Base-by-base conservation (phyloP, 2,113 vertebrate genomes). In the Hydrochoerus hydrochaeris region DNA sequence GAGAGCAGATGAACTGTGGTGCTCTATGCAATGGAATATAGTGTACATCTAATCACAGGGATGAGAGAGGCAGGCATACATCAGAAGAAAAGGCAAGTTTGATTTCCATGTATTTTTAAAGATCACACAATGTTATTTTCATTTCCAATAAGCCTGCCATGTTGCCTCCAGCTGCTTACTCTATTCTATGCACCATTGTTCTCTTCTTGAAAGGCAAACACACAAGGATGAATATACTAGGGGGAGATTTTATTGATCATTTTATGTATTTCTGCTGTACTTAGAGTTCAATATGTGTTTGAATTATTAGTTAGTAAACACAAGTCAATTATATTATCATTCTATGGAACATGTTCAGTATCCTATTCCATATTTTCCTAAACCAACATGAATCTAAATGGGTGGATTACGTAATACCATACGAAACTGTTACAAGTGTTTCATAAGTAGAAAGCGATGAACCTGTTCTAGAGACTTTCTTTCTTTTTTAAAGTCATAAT, bases 251-350 rank as follows among this genome's bases (percentile, higher is more conserved):
- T 83, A 28, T 91, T 87, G 73, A n/a, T 83, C 60, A 83, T 82
- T 54, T 81, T 69, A 62, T 71, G 78, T 17, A 81, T 83, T 89
- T 91, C 22, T 90, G 16, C 62, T 58, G 32, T 60, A 89, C 52
- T 88, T 84, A 13, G 32, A n/a, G 91, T 78, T 54, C 62, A 81
- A 62, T 38, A 57, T 71, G 8, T 71, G 38, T 10, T 46, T 54
- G 24, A 32, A 57, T 58, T 84, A 62, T 93, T 89, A 67, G 52
- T 94, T 95, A 85, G 54, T 92, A n/a, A 90, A 60, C 3, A 52
- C 11, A 90, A 77, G 7, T 86, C 4, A 57, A 69, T 57, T 78
- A 44, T 82, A 26, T 75, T 58, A 24, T 35, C 63, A 24, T 52
- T 77, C 26, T 78, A 10, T 78, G 63, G 32, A 86, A 82, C 85